Percentiles rank a stretch among this genome's conserved stretches.
Evolutionary conservation across 2,888 invertebrate species (phyloP).

Genomic region (Microplitis deprimator): DNA sequence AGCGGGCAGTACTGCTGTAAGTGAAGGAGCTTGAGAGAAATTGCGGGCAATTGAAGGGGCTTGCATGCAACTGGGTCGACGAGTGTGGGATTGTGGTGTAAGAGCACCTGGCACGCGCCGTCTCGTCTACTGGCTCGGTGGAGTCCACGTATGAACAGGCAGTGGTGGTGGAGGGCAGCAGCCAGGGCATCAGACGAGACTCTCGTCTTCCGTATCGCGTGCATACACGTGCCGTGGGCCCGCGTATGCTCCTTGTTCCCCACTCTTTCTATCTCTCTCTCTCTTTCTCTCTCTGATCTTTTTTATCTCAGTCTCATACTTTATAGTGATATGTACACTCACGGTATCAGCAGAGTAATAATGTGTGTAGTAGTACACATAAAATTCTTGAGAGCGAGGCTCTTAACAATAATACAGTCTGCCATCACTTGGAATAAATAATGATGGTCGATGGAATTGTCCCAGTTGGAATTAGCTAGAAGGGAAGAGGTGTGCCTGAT

Average conservation of each 20-base stretch:
- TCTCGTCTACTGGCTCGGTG: conserved; percentile 46
- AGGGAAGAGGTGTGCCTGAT: conserved; percentile 30
- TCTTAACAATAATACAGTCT: background rate
- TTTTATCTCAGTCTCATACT: conserved; percentile 9
- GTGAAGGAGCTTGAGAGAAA: background rate
- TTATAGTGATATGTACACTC: background rate
- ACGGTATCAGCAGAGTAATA: no score
- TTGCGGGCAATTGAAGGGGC: conserved; percentile 5
- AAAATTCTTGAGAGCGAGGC: background rate
- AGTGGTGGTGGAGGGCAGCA: conserved; percentile 4
- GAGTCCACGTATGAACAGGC: conserved; percentile 22
- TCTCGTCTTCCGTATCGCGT: conserved; percentile 27
- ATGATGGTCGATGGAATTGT: conserved; percentile 12
- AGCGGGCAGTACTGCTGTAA: no score
- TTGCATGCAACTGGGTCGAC: conserved; percentile 24
- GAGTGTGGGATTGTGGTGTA: conserved; percentile 58
- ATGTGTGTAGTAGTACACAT: no score
- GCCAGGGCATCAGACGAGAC: conserved; percentile 2
- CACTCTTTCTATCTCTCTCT: conserved; percentile 34
- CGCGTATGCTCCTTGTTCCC: conserved; percentile 29
- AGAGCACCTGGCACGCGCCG: conserved; percentile 70
- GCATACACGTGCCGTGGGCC: conserved; percentile 34
- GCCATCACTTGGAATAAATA: conserved; percentile 12
- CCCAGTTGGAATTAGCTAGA: conserved; percentile 22
- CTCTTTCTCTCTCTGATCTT: conserved; percentile 29